Percentiles rank a stretch among this genome's conserved stretches.
Evolutionary conservation across 2,888 invertebrate species (phyloP).

Genomic region (Drosophila atroscutellata): DNA sequence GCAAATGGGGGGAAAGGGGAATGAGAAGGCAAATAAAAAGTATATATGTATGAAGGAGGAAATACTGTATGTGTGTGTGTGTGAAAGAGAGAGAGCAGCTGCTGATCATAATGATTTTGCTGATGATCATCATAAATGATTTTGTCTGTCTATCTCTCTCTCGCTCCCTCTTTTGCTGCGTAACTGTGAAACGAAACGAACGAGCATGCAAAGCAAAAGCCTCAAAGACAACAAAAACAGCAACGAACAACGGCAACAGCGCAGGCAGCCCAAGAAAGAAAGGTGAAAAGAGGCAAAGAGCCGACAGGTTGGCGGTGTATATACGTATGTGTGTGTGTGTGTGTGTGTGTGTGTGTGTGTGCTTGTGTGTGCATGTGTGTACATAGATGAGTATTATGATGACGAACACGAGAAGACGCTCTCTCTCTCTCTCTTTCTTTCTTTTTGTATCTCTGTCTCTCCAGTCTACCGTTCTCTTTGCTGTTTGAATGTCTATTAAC

Average conservation of each 20-base stretch:
- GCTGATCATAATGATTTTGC: constrained; percentile 6
- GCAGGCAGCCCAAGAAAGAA: constrained; percentile 59
- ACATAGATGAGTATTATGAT: constrained; percentile 36
- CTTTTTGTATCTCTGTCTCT: constrained; percentile 1
- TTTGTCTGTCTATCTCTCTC: constrained; percentile 1
- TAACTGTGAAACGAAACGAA: constrained; percentile 40
- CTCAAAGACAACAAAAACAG: constrained; percentile 18
- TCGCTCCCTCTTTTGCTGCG: neutral
- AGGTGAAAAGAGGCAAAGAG: constrained; percentile 72
- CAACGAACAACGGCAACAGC: constrained; percentile 10
- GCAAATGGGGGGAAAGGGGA: neutral
- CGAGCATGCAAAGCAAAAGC: constrained; percentile 47
- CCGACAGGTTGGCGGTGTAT: constrained; percentile 36
- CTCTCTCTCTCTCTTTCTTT: constrained; percentile 3
- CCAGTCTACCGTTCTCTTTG: constrained; percentile 8
- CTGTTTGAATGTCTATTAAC: constrained; percentile 31
- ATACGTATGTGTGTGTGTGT: neutral
- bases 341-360: too few species aligned
- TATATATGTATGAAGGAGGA: neutral
- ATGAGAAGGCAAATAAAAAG: constrained; percentile 6
- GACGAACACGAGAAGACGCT: constrained; percentile 13
- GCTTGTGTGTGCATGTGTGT: constrained; percentile 1
- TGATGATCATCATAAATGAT: constrained; percentile 35
- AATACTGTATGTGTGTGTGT: neutral
- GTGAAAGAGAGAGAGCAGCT: neutral